Evolutionary conservation across 2,113 vertebrate genomes (phyloP).

Genomic region (Calidris pugnax): DNA sequence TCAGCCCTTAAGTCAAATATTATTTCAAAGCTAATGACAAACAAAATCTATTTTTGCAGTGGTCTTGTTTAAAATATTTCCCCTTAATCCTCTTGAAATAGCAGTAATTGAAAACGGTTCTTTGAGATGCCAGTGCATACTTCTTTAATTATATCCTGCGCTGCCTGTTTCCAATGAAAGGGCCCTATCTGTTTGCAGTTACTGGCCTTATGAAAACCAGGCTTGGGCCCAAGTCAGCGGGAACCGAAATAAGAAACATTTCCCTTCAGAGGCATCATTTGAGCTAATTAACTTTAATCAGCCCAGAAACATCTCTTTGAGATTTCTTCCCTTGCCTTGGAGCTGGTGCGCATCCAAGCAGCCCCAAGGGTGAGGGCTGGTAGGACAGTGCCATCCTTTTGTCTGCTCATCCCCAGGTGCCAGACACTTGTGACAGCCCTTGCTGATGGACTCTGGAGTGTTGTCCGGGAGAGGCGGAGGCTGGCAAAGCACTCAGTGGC

Average conservation of each 20-base stretch:
- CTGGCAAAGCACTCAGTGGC: not conserved
- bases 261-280: conserved; percentile 74
- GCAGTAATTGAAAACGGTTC: conserved; percentile 77
- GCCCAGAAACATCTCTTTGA: conserved; percentile 59
- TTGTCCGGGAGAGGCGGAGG: not conserved
- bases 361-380: not conserved
- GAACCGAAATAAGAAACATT: conserved; percentile 73
- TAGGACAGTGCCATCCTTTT: accelerated
- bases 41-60: conserved; percentile 80
- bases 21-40: conserved; percentile 80
- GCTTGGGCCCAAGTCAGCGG: conserved; percentile 69
- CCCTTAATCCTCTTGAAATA: conserved; percentile 74
- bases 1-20: conserved; percentile 73
- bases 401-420: not conserved
- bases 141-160: conserved; percentile 74
- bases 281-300: conserved; percentile 77
- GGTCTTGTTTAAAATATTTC: conserved; percentile 78
- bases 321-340: conserved; percentile 53
- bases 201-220: conserved; percentile 78
- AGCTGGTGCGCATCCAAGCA: not conserved
- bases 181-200: conserved; percentile 76
- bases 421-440: not conserved
- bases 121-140: conserved; percentile 69
- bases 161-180: conserved; percentile 78
- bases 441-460: accelerated